Percentiles rank a stretch among this genome's conserved stretches.
Evolutionary conservation across 2,797 vertebrate species (phyloP).

Genomic region (Premnoplex brunnescens): DNA sequence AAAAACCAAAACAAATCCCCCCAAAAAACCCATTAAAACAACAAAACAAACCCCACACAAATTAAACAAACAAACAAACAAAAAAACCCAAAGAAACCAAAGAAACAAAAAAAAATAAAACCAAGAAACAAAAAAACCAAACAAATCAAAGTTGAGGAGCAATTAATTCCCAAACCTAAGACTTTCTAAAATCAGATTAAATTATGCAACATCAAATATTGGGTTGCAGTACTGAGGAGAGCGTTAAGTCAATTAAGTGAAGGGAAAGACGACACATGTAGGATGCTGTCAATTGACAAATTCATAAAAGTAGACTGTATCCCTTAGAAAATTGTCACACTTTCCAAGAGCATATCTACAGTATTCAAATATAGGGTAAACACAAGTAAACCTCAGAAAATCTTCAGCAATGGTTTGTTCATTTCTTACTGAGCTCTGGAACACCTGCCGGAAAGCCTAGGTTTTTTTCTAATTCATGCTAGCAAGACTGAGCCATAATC

Average conservation of each 20-base stretch:
- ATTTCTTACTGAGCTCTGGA: background rate
- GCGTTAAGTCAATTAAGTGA: background rate
- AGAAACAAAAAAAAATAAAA: background rate
- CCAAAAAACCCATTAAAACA: background rate
- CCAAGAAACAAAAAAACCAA: background rate
- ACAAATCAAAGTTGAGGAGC: background rate
- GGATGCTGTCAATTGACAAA: background rate
- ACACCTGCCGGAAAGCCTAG: background rate
- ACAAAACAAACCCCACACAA: background rate
- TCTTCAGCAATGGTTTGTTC: background rate
- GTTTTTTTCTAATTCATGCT: background rate
- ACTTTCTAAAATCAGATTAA: background rate
- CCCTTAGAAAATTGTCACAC: background rate
- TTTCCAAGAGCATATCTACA: background rate
- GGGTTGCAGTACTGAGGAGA: accelerated
- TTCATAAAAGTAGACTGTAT: background rate
- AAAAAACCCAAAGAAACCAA: background rate
- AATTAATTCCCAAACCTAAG: background rate
- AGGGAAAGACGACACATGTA: background rate
- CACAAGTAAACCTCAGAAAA: background rate
- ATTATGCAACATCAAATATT: background rate
- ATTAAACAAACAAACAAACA: too few relatives aligned
- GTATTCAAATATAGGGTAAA: background rate
- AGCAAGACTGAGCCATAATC: background rate
- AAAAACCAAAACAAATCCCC: background rate